Base-by-base conservation (phyloP, 2,888 invertebrate genomes). In the Meiosimyza decipiens region DNA sequence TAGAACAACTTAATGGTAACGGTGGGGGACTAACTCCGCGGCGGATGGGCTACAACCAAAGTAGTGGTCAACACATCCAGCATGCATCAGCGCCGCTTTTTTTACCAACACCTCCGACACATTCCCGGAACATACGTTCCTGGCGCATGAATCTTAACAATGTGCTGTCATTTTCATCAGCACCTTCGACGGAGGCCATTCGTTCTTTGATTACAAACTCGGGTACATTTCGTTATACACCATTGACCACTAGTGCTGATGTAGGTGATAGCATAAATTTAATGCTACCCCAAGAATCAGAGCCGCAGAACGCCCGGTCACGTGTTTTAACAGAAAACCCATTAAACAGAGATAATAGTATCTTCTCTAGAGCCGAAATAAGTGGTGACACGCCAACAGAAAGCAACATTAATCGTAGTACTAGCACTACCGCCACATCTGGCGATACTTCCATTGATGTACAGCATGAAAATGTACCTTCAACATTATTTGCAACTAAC, bases 61-160 rank as follows among this genome's bases (percentile, higher is more conserved):
- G 49, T 51, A 51, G 28, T 9, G 9, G 16, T 22, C 57, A 33
- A 22, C 18, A 33, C 59, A 60, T 28, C 11, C 59, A 13, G 3
- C 49, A 54, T 66, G 15, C 54, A 62, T 12, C 60, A n/a, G 11
- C 60, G 15, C 60, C 54, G 40, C 22, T 15, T 22, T 28, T n/a
- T 15, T 18, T 33, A 28, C 54, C 28, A 74, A 51, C 57, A 55
- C 28, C 16, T 2, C 18, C 47, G 16, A 63, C 16, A 9, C 49
- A 73, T 78, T 18, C 74, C 74, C 51, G 76, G 78, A 63, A 57
- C 76, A 75, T 28, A 60, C 78, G 82, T n/a, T 80, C 81, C 18
- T 85, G 86, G 85, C 81, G 85, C 40, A 80, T 81, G 47, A 85
- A 85, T 73, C 73, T 85, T 0, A 85, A 84, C 64, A 82, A 85